Evolutionary conservation across 2,888 invertebrate species (phyloP).

Genomic region (Slavum lentiscoides): DNA sequence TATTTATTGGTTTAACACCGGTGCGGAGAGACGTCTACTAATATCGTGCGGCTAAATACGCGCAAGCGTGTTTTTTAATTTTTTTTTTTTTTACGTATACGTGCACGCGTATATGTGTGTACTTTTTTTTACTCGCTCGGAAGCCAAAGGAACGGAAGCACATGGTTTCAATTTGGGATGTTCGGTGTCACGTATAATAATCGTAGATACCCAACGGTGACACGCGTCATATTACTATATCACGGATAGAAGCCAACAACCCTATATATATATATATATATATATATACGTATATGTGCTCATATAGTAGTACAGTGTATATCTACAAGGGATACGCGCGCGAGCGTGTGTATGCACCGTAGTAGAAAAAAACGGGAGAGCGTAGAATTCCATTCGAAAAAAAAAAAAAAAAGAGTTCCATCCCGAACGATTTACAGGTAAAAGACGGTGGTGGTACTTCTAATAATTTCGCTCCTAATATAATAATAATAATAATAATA

Average conservation of each 20-base stretch:
- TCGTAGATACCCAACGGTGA: conserved; percentile 45
- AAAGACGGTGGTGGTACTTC: too few relatives aligned
- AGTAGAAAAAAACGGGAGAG: background rate
- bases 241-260: conserved; percentile 36
- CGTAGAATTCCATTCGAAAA: too few relatives aligned
- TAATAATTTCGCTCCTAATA: too few relatives aligned
- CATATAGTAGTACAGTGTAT: too few relatives aligned
- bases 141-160: conserved; percentile 52
- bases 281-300: background rate
- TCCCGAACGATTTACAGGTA: too few relatives aligned
- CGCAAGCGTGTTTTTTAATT: conserved; percentile 10
- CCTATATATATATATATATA: conserved; percentile 12
- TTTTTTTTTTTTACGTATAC: background rate
- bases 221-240: conserved; percentile 53
- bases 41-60: conserved; percentile 37
- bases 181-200: conserved; percentile 47
- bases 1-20: conserved; percentile 14
- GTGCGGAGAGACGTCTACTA: background rate
- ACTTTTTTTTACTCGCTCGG: conserved; percentile 9
- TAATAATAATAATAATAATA: too few relatives aligned
- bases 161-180: conserved; percentile 53
- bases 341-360: too few relatives aligned
- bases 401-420: too few relatives aligned
- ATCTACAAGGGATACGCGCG: background rate
- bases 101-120: too few relatives aligned